Conservation (phyloP, 2,113 vertebrate genomes). For the Trichomycterus rosablanca region DNA sequence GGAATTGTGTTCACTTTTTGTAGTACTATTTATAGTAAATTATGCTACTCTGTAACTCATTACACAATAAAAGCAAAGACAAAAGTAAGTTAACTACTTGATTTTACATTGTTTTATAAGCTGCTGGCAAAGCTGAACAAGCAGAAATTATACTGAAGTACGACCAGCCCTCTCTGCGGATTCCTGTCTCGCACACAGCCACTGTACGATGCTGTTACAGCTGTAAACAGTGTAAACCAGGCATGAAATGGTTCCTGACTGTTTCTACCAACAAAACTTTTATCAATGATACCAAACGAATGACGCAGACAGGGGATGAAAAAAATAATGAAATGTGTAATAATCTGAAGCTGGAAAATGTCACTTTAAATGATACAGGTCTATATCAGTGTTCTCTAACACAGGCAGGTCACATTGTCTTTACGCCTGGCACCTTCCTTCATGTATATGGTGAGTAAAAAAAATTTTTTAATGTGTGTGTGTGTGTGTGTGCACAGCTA, state of each 20-base stretch:
- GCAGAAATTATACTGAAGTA: not conserved
- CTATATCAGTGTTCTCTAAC: slow-evolving; percentile 53
- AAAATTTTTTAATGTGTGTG: not conserved
- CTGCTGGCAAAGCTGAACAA: not conserved
- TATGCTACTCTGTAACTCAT: no score
- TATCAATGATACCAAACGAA: fast-evolving
- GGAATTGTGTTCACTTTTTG: no score
- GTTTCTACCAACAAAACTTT: fast-evolving
- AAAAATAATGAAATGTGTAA: not conserved
- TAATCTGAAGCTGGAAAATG: not conserved
- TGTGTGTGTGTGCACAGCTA: not conserved
- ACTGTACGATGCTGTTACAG: slow-evolving; percentile 53
- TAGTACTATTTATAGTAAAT: no score
- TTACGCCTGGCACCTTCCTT: slow-evolving; percentile 63
- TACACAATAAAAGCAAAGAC: no score
- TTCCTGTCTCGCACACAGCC: fast-evolving
- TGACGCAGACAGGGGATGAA: fast-evolving
- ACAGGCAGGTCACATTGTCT: fast-evolving
- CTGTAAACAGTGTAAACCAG: fast-evolving
- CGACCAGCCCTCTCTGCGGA: slow-evolving; percentile 42
- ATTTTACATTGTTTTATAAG: slow-evolving; percentile 41
- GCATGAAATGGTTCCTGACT: not conserved
- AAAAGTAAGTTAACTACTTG: not conserved
- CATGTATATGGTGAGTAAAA: slow-evolving; percentile 63
- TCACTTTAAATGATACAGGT: slow-evolving; percentile 38